Conservation (phyloP, 2,113 vertebrate species). For the Mandrillus leucophaeus region DNA sequence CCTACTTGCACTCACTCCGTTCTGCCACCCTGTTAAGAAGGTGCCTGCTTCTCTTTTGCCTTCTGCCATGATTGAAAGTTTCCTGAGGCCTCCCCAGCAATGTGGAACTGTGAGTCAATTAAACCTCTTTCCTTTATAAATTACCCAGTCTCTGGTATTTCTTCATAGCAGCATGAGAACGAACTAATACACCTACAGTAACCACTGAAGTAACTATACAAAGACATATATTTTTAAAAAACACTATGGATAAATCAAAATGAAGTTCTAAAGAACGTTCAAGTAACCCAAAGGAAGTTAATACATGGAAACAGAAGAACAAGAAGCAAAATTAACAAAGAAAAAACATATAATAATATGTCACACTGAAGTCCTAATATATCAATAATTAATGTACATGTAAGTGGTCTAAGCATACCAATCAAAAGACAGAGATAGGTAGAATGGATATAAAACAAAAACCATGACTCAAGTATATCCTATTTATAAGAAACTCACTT, state of each 20-base stretch:
- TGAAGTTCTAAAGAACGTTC: not conserved
- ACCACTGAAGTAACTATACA: too few relatives aligned
- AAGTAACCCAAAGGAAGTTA: not conserved
- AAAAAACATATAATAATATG: not conserved
- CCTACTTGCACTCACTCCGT: too few relatives aligned
- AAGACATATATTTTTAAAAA: too few relatives aligned
- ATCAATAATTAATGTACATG: not conserved
- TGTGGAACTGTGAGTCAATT: too few relatives aligned
- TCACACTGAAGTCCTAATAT: not conserved
- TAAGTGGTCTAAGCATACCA: not conserved
- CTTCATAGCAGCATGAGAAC: too few relatives aligned
- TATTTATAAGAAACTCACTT: not conserved
- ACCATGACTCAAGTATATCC: not conserved
- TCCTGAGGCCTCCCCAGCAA: too few relatives aligned
- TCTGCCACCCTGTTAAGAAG: too few relatives aligned
- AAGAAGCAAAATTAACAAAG: not conserved
- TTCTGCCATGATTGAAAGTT: too few relatives aligned
- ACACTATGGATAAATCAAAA: not conserved
- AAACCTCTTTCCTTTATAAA: too few relatives aligned
- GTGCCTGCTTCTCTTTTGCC: too few relatives aligned
- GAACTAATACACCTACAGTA: too few relatives aligned
- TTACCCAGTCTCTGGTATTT: too few relatives aligned
- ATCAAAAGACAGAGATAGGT: not conserved
- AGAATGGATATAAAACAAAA: not conserved
- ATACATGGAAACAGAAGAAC: not conserved